A percentile compares a stretch with the other conserved stretches of the same genome.
Evolutionary conservation across 2,113 vertebrate species (phyloP).

Genomic region (Nothobranchius kuhntae): DNA sequence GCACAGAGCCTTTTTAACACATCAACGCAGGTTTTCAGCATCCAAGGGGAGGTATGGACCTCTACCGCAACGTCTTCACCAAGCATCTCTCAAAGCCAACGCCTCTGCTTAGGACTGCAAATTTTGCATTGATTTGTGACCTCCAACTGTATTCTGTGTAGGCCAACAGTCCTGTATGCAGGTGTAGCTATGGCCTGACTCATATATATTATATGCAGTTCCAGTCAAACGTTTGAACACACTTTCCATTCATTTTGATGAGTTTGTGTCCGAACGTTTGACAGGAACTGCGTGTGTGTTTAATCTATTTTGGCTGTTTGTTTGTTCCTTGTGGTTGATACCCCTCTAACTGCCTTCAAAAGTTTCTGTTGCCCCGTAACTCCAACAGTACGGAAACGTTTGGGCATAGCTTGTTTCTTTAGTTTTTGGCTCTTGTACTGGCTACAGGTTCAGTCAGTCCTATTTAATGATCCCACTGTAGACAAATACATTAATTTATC

Average conservation of each 20-base stretch:
- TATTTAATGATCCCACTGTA: background rate
- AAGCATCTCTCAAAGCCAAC: constrained; percentile 72
- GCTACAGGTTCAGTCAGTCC: constrained; percentile 37
- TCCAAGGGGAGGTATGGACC: constrained; percentile 79
- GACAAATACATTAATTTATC: background rate
- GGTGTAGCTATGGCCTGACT: constrained; percentile 64
- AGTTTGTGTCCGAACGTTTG: background rate
- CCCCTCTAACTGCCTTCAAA: constrained; percentile 46
- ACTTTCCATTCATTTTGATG: background rate
- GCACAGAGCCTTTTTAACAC: constrained; percentile 81
- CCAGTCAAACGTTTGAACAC: background rate
- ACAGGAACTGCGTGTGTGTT: constrained; percentile 9
- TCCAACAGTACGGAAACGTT: constrained; percentile 40
- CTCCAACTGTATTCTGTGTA: constrained; percentile 64
- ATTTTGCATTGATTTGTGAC: constrained; percentile 63
- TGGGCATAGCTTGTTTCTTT: constrained; percentile 18
- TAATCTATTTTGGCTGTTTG: constrained; percentile 11
- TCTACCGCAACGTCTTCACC: constrained; percentile 72
- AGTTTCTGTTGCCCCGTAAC: constrained; percentile 46
- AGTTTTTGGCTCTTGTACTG: constrained; percentile 39
- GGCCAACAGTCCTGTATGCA: constrained; percentile 76
- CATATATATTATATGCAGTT: background rate
- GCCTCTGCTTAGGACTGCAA: constrained; percentile 66
- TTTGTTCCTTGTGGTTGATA: constrained; percentile 44
- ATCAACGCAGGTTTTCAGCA: constrained; percentile 81